Percentiles rank a stretch among this genome's conserved stretches.
These are phyloP conservation scores for Drosophila micromelanica DNA, from an alignment of 1,140 invertebrate genomes.

Conservation along the genomic window DNA sequence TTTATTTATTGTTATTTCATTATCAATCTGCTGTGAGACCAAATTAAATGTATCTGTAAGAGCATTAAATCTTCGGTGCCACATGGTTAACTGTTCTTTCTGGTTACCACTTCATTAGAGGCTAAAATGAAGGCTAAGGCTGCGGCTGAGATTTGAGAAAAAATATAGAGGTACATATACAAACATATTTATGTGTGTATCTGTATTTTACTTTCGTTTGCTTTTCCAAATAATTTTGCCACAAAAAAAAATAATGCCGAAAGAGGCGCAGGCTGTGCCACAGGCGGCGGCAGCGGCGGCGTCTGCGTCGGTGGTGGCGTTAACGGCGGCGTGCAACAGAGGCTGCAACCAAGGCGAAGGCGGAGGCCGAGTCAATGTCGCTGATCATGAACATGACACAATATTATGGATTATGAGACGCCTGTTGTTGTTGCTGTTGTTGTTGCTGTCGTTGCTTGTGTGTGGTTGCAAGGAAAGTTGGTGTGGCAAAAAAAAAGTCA, in stretches of 20 bases:
- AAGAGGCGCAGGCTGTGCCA: constrained; percentile 7
- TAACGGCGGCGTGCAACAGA: background rate
- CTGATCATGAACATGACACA: constrained; percentile 82
- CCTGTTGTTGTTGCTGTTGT: constrained; percentile 33
- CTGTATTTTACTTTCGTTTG: constrained; percentile 77
- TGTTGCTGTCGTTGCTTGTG: constrained; percentile 16
- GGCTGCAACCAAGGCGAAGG: constrained; percentile 22
- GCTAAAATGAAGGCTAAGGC: constrained; percentile 2
- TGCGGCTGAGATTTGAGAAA: background rate
- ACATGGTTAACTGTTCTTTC: background rate
- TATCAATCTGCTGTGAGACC: no score
- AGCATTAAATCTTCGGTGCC: background rate
- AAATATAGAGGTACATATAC: background rate
- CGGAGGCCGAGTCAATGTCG: constrained; percentile 35
- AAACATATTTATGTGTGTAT: background rate
- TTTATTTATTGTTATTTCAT: no score
- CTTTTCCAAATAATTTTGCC: constrained; percentile 78
- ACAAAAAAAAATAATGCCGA: constrained; percentile 45
- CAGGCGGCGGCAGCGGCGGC: background rate
- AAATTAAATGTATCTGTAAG: background rate
- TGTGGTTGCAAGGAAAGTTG: constrained; percentile 51
- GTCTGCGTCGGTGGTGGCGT: background rate
- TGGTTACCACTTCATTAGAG: constrained; percentile 74
- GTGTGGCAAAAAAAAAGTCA: constrained; percentile 62
- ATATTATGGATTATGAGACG: constrained; percentile 79